These are phyloP conservation scores for Dendrocopos noguchii DNA, from an alignment of 2,113 vertebrate species.

Conservation along the genomic window DNA sequence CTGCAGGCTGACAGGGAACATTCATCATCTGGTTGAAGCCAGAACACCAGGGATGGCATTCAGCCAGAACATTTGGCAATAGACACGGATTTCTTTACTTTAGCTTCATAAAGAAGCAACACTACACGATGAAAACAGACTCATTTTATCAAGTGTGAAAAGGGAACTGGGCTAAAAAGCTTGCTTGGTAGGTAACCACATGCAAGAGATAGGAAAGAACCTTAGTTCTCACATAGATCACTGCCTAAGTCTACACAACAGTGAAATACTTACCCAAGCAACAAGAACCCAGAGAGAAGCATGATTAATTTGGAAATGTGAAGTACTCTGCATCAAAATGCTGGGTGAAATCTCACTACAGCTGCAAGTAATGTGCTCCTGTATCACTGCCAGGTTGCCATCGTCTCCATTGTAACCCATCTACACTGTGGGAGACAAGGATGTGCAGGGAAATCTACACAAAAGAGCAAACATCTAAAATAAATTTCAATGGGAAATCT, in stretches of 20 bases:
- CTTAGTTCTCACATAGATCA: slow-evolving; percentile 9
- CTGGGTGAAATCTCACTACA: slow-evolving; percentile 36
- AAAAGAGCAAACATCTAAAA: slow-evolving; percentile 54
- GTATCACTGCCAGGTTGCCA: slow-evolving; percentile 63
- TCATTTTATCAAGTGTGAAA: slow-evolving; percentile 46
- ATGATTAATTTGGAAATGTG: slow-evolving; percentile 37
- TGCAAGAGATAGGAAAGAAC: background rate
- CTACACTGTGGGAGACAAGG: slow-evolving; percentile 38
- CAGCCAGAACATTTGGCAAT: slow-evolving; percentile 57
- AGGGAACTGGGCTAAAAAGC: background rate
- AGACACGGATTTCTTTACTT: slow-evolving; percentile 47
- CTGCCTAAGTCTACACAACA: background rate
- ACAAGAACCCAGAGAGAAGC: background rate
- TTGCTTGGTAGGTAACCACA: background rate
- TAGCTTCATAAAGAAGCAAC: slow-evolving; percentile 6
- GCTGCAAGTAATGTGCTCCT: slow-evolving; percentile 67
- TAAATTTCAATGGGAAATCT: slow-evolving; percentile 64
- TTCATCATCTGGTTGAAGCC: slow-evolving; percentile 54
- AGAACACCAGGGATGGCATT: slow-evolving; percentile 37
- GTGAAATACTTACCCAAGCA: slow-evolving; percentile 27
- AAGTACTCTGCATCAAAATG: slow-evolving; percentile 10
- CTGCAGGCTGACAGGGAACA: slow-evolving; percentile 59
- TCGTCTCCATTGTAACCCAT: slow-evolving; percentile 52
- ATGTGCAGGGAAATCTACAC: slow-evolving; percentile 27
- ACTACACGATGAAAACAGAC: slow-evolving; percentile 30